Base-by-base conservation (phyloP, 2,888 invertebrate genomes). In the Apoderus coryli region DNA sequence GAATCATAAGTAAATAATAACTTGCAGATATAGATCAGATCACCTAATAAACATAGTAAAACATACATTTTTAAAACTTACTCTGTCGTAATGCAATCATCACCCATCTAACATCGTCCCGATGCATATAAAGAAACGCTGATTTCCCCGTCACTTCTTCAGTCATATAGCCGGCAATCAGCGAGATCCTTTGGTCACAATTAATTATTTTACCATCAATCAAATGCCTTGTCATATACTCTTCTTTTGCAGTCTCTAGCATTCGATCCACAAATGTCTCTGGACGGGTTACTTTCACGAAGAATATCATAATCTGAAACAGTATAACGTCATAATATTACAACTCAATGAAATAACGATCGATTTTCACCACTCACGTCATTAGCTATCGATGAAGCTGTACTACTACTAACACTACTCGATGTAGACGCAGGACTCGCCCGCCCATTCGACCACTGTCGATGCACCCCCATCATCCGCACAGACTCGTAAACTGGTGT, bases 91-190 rank as follows among this genome's bases (percentile, higher is more conserved):
- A 65, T 1, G 85, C 86, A 48, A 86, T 78, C 52, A 86, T 76
- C 0, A 86, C 81, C 80, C 84, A 86, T 46, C 80, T 72, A 2
- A 82, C 80, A 61, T 90, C 89, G 43, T 88, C 84, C 51, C 74
- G 72, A 57, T 85, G 85, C 77, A 92, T 89, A 53, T 80, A 88
- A 32, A 75, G 72, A 57, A 90, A 92, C 6, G 88, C 88, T 39
- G 81, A 84, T 35, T 75, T 63, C n/a, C 88, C 88, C 6, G 76
- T 72, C 2, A 89, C 81, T 61, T 92, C 90, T 44, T 81, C 78
- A 7, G 80, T 76, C 75, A 90, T 74, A 51, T 86, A 86, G 3
- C 90, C 90, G 31, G 82, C 79, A 9, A 89, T 78, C 34, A 84
- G 62, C 4, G 89, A 84, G 50, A 90, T 86, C 50, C 88, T 73